A percentile compares a stretch with the other conserved stretches of the same genome.
Conservation (phyloP, 2,888 invertebrate species). For the Rhingia rostrata region DNA sequence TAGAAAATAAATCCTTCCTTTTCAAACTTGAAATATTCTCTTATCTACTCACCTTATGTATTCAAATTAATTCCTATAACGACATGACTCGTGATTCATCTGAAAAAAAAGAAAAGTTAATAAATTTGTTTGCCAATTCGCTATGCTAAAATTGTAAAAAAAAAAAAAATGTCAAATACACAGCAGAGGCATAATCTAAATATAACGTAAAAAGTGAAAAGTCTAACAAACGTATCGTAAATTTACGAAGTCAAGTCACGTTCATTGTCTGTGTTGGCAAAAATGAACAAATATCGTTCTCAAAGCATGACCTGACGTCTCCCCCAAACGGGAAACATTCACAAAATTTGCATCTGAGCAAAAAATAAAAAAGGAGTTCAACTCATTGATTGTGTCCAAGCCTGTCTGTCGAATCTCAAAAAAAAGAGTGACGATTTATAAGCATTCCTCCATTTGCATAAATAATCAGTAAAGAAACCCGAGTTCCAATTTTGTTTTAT, state of each 20-base stretch:
- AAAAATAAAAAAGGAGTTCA: slow-evolving; percentile 33
- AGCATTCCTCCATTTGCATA: slow-evolving; percentile 63
- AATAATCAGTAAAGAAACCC: slow-evolving; percentile 37
- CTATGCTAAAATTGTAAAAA: slow-evolving; percentile 43
- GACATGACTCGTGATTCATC: slow-evolving; percentile 49
- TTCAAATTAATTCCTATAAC: slow-evolving; percentile 44
- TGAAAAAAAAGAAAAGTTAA: slow-evolving; percentile 38
- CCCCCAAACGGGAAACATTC: slow-evolving; percentile 35
- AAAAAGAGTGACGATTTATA: slow-evolving; percentile 55
- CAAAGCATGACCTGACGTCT: background rate
- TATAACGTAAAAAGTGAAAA: slow-evolving; percentile 56
- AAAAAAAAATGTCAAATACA: slow-evolving; percentile 20
- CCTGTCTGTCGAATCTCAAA: slow-evolving; percentile 13
- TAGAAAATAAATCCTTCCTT: too few relatives aligned
- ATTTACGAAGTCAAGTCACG: slow-evolving; percentile 52
- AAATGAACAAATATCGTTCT: background rate
- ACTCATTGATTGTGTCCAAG: slow-evolving; percentile 64
- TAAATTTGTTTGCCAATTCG: slow-evolving; percentile 44
- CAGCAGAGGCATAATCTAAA: background rate
- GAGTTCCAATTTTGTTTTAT: slow-evolving; percentile 39
- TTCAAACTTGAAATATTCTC: slow-evolving; percentile 19
- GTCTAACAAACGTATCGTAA: slow-evolving; percentile 14
- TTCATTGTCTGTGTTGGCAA: slow-evolving; percentile 9
- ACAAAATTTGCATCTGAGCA: background rate
- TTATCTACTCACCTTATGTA: slow-evolving; percentile 55